phyloP scores from a whole-genome alignment of 2,888 invertebrate genomes.

The Drosophila robusta region DNA sequence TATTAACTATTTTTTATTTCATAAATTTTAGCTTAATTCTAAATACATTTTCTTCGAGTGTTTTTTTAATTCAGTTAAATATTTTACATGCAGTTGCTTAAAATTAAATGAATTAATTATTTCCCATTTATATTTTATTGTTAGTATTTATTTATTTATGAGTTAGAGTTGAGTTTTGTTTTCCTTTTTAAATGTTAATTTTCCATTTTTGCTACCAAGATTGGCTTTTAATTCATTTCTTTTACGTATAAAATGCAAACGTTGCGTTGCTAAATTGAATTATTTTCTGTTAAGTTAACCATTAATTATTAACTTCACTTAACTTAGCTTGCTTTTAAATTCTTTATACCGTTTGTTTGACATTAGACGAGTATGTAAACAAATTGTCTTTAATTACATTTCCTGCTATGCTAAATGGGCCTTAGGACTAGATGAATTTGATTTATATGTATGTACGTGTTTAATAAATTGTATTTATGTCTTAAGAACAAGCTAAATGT shows the following conservation, averaged over 20 bases:
- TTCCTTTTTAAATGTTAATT: slow-evolving; percentile 15
- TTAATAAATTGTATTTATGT: slow-evolving; percentile 56
- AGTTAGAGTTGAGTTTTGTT: slow-evolving; percentile 45
- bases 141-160: slow-evolving; percentile 41
- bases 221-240: slow-evolving; percentile 3
- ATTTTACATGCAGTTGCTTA: slow-evolving; percentile 80
- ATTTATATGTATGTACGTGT: slow-evolving; percentile 50
- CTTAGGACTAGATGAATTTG: slow-evolving; percentile 69
- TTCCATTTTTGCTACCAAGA: slow-evolving; percentile 11
- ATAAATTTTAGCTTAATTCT: slow-evolving; percentile 62
- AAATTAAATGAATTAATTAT: slow-evolving; percentile 44
- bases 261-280: slow-evolving; percentile 75
- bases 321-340: slow-evolving; percentile 63
- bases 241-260: slow-evolving; percentile 81
- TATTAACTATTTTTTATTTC: slow-evolving; percentile 67
- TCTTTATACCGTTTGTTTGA: slow-evolving; percentile 50
- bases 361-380: slow-evolving; percentile 36
- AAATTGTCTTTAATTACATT: slow-evolving; percentile 64
- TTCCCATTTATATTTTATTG: slow-evolving; percentile 50
- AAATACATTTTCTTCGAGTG: slow-evolving; percentile 58
- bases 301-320: slow-evolving; percentile 63
- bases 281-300: slow-evolving; percentile 63
- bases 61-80: slow-evolving; percentile 60
- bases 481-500: slow-evolving; percentile 67
- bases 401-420: slow-evolving; percentile 64